Evolutionary conservation across 2,113 vertebrate genomes (phyloP).

Genomic region (Oncorhynchus nerka): DNA sequence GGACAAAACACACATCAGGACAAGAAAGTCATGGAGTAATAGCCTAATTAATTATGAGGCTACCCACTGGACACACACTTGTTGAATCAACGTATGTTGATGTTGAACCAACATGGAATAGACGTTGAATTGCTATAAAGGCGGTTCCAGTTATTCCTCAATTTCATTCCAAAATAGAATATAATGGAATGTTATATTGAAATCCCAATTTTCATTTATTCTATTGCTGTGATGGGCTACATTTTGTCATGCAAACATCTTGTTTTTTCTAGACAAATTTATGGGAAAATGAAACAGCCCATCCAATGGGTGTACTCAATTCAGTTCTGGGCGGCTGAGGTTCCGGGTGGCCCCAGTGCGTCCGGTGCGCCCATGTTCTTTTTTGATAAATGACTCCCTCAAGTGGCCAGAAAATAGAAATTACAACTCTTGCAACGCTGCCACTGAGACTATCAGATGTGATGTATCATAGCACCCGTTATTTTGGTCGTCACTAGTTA

Average conservation of each 20-base stretch:
- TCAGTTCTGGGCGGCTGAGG: neutral
- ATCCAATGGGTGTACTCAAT: neutral
- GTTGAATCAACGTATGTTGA: too few species aligned
- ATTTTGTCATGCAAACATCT: neutral
- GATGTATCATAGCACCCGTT: constrained; percentile 44
- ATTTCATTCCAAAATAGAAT: too few species aligned
- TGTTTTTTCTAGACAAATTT: neutral
- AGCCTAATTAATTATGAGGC: too few species aligned
- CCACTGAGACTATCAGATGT: neutral
- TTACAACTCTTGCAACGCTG: neutral
- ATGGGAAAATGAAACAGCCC: neutral
- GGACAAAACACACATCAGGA: too few species aligned
- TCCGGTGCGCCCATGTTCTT: neutral
- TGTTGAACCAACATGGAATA: too few species aligned
- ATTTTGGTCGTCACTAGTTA: neutral
- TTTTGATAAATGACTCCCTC: neutral
- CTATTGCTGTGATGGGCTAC: neutral
- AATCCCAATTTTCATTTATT: neutral
- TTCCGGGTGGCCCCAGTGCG: too few species aligned
- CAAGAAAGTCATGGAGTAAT: too few species aligned
- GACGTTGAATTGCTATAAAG: too few species aligned
- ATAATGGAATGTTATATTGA: too few species aligned
- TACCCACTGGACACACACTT: too few species aligned
- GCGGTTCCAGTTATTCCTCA: too few species aligned
- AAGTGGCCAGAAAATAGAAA: neutral